phyloP scores from a whole-genome alignment of 2,113 vertebrate genomes.

The Scytalopus superciliaris region DNA sequence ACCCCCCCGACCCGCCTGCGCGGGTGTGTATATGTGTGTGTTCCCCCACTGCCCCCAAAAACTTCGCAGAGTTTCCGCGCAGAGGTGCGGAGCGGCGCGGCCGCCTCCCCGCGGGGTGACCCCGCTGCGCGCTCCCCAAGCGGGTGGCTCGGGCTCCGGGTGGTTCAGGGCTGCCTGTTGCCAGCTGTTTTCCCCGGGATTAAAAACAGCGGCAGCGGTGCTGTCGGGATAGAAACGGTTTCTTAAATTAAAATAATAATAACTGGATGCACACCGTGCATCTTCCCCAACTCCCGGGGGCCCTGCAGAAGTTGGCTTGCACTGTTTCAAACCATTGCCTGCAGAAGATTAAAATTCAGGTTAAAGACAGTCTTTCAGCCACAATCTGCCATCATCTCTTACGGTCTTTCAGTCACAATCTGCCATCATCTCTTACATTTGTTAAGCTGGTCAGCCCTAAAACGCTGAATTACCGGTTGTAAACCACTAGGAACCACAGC shows the following conservation, averaged over 20 bases:
- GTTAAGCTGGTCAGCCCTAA: background rate
- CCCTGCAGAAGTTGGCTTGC: background rate
- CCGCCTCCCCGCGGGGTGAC: background rate
- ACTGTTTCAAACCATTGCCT: background rate
- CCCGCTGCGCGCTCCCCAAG: background rate
- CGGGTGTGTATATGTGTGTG: background rate
- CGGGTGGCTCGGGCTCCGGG: rapidly evolving
- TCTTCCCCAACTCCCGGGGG: background rate
- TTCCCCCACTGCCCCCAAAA: background rate
- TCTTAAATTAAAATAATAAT: background rate
- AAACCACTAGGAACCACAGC: background rate
- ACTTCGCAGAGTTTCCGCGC: background rate
- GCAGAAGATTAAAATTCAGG: background rate
- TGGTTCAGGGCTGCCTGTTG: background rate
- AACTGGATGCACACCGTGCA: background rate
- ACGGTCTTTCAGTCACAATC: background rate
- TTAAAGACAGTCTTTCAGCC: background rate
- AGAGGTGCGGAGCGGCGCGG: background rate
- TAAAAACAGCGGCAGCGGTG: background rate
- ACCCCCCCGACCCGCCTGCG: background rate
- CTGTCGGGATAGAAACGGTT: background rate
- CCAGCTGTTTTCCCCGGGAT: background rate
- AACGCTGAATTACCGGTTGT: background rate
- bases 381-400: background rate
- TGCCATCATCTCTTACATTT: background rate